Evolutionary conservation across 1,140 invertebrate genomes (phyloP).

Genomic region (Drusus annulatus): DNA sequence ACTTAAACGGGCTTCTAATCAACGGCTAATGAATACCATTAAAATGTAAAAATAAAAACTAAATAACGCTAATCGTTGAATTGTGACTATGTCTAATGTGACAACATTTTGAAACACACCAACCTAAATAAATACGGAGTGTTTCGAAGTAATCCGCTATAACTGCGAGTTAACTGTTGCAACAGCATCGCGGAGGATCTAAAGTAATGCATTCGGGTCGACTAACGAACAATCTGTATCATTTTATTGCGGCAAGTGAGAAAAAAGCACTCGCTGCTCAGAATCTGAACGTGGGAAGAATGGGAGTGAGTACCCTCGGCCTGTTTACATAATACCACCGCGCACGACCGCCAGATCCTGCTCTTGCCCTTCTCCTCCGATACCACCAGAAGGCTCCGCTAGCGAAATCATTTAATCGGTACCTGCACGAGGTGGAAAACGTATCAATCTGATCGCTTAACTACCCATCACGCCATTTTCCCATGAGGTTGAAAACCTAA

Average conservation of each 20-base stretch:
- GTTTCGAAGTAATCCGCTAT: not conserved
- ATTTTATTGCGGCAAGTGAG: slow-evolving; percentile 44
- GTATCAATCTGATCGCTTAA: slow-evolving; percentile 1
- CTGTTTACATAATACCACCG: slow-evolving; percentile 56
- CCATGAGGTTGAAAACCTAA: too few relatives aligned
- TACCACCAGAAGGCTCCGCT: slow-evolving; percentile 10
- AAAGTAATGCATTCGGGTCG: slow-evolving; percentile 11
- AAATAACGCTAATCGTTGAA: too few relatives aligned
- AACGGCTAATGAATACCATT: too few relatives aligned
- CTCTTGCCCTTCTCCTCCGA: too few relatives aligned
- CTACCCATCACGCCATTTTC: not conserved
- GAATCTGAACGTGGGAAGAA: slow-evolving; percentile 56
- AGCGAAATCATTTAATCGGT: slow-evolving; percentile 29
- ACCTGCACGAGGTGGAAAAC: not conserved
- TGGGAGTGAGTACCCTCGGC: slow-evolving; percentile 28
- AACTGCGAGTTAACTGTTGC: not conserved
- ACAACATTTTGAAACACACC: too few relatives aligned
- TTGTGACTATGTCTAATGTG: too few relatives aligned
- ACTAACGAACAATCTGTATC: slow-evolving; percentile 37
- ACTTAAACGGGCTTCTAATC: too few relatives aligned
- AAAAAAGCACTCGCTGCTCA: slow-evolving; percentile 54
- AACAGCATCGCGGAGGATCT: not conserved
- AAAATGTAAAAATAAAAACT: too few relatives aligned
- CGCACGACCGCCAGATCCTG: slow-evolving; percentile 54
- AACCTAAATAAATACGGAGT: too few relatives aligned